Percentiles rank a stretch among this genome's conserved stretches.
Conservation (phyloP, 2,797 vertebrate species). For the Calcarius lapponicus region DNA sequence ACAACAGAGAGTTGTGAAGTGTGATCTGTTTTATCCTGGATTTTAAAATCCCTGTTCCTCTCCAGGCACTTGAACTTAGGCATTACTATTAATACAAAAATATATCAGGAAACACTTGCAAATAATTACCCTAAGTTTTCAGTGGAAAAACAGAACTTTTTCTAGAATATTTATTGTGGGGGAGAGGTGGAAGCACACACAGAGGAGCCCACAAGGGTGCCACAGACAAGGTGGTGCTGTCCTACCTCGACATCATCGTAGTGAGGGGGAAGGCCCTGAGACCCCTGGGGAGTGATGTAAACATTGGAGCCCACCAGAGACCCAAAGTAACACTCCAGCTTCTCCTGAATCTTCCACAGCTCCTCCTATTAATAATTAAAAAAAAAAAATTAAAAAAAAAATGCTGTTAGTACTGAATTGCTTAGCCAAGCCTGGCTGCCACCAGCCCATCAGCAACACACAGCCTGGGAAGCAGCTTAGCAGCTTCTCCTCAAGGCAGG, state of each 20-base stretch:
- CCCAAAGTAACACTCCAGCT: conserved; percentile 91
- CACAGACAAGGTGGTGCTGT: background rate
- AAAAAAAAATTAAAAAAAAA: background rate
- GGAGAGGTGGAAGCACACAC: background rate
- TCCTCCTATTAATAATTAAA: conserved; percentile 86
- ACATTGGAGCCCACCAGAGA: conserved; percentile 90
- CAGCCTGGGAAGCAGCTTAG: background rate
- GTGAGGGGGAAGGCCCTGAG: conserved; percentile 91
- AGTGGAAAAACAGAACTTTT: background rate
- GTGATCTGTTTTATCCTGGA: background rate
- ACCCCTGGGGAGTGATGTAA: conserved; percentile 88
- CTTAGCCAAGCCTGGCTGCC: background rate
- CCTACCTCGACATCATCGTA: conserved; percentile 93
- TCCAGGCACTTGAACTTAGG: background rate
- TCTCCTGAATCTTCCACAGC: conserved; percentile 91
- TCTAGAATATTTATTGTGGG: background rate
- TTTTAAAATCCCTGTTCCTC: background rate
- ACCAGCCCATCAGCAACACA: background rate
- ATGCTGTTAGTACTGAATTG: background rate
- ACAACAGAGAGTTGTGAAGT: background rate
- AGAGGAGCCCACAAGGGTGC: background rate
- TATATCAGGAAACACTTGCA: background rate
- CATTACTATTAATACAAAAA: background rate
- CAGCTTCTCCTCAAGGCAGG: background rate
- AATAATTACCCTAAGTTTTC: background rate